phyloP scores from a whole-genome alignment of 2,888 invertebrate species.

The Trisateles emortualis region DNA sequence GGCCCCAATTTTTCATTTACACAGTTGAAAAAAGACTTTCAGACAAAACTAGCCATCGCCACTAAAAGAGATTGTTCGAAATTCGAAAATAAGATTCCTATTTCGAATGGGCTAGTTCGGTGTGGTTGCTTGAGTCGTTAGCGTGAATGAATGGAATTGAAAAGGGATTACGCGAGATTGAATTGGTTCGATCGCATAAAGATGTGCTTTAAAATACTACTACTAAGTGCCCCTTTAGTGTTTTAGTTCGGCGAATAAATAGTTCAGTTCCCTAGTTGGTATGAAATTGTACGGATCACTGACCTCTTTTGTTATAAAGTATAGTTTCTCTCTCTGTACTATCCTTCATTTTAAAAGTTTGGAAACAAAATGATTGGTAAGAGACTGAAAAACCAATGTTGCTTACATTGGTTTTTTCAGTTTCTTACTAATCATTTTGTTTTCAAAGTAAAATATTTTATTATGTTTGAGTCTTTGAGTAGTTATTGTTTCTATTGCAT shows the following conservation, averaged over 20 bases:
- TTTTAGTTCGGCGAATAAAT: conserved; percentile 13
- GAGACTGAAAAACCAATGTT: too few species aligned
- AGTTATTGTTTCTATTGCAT: too few species aligned
- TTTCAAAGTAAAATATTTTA: too few species aligned
- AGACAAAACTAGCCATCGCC: too few species aligned
- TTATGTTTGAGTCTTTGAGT: too few species aligned
- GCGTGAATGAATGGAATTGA: conserved; percentile 32
- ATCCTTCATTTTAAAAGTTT: too few species aligned
- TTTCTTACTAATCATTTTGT: too few species aligned
- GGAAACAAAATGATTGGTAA: too few species aligned
- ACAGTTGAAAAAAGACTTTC: too few species aligned
- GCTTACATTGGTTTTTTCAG: too few species aligned
- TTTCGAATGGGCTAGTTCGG: conserved; percentile 14
- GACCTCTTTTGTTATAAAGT: neutral
- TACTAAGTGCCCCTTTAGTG: conserved; percentile 20
- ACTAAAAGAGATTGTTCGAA: neutral
- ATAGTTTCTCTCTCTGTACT: too few species aligned
- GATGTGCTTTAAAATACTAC: conserved; percentile 30
- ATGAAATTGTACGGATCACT: neutral
- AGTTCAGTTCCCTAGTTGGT: conserved; percentile 2
- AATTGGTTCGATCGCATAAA: conserved; percentile 34
- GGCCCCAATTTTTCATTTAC: too few species aligned
- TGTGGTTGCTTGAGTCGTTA: conserved; percentile 32
- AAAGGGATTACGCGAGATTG: conserved; percentile 31
- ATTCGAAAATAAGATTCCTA: conserved; percentile 10